phyloP scores from a whole-genome alignment of 2,888 invertebrate genomes.

The Phyto melanocephala region DNA sequence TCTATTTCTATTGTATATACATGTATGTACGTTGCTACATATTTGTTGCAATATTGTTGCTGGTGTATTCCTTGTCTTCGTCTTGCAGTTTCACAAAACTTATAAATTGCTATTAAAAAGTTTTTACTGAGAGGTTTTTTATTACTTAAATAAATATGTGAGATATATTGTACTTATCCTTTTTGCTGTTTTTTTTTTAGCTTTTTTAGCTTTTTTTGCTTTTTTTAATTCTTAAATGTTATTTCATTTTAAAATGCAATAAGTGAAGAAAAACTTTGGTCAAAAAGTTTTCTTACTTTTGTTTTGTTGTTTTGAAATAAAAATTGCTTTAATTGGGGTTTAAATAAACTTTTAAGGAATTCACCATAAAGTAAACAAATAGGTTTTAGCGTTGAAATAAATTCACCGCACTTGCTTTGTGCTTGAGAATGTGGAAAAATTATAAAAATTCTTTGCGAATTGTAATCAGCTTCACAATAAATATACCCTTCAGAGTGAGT shows the following conservation, averaged over 20 bases:
- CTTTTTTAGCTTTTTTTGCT: neutral
- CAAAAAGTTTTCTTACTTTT: slow-evolving; percentile 11
- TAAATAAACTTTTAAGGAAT: neutral
- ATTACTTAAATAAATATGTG: slow-evolving; percentile 16
- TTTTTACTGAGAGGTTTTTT: slow-evolving; percentile 26
- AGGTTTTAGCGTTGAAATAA: neutral
- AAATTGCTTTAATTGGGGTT: neutral
- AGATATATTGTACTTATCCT: slow-evolving; percentile 46
- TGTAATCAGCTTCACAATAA: too few species aligned
- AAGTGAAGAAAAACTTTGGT: slow-evolving; percentile 18
- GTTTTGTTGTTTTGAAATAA: slow-evolving; percentile 21
- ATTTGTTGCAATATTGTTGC: slow-evolving; percentile 36
- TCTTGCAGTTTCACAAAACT: slow-evolving; percentile 25
- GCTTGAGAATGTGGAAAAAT: too few species aligned
- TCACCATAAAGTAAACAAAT: neutral
- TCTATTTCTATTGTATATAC: neutral
- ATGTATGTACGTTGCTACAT: neutral
- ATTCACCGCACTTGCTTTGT: neutral
- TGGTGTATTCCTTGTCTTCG: neutral
- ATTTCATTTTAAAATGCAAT: slow-evolving; percentile 20
- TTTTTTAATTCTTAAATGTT: slow-evolving; percentile 28
- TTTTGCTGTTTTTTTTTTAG: too few species aligned
- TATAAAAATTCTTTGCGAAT: too few species aligned
- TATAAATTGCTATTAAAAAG: slow-evolving; percentile 44
- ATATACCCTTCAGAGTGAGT: too few species aligned